Conservation (phyloP, 2,888 invertebrate species). For the Gastracanthus pulcherrimus region DNA sequence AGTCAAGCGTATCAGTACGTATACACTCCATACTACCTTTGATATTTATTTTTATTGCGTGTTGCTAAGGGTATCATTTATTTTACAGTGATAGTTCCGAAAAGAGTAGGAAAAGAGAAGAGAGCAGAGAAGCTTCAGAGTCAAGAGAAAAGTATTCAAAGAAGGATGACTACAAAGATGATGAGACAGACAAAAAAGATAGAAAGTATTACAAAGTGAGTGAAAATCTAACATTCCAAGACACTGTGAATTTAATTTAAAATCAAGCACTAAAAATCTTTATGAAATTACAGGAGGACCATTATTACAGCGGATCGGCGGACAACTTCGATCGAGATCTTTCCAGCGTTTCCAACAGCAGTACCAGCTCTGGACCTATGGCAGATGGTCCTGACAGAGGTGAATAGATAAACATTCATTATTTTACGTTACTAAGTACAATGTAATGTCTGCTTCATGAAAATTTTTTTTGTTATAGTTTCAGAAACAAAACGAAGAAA, state of each 20-base stretch:
- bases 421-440: slow-evolving; percentile 23
- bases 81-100: slow-evolving; percentile 69
- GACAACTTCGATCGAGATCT: slow-evolving; percentile 81
- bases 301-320: slow-evolving; percentile 76
- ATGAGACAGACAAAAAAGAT: slow-evolving; percentile 80
- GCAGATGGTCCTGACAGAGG: slow-evolving; percentile 79
- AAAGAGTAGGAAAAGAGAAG: slow-evolving; percentile 72
- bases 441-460: slow-evolving; percentile 26
- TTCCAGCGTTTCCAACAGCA: slow-evolving; percentile 78
- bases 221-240: slow-evolving; percentile 75
- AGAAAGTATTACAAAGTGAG: slow-evolving; percentile 81
- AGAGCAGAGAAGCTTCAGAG: slow-evolving; percentile 75
- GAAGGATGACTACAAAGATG: slow-evolving; percentile 79
- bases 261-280: slow-evolving; percentile 37
- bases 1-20: slow-evolving; percentile 74
- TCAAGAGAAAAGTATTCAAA: slow-evolving; percentile 78
- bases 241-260: slow-evolving; percentile 70
- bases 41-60: slow-evolving; percentile 57
- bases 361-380: slow-evolving; percentile 75
- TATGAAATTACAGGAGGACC: slow-evolving; percentile 77
- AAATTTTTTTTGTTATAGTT: slow-evolving; percentile 59
- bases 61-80: slow-evolving; percentile 6
- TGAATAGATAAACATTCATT: slow-evolving; percentile 63
- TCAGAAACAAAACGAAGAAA: slow-evolving; percentile 91
- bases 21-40: slow-evolving; percentile 20